These are phyloP conservation scores for Enteromius argenteus DNA, from an alignment of 2,797 vertebrate genomes.

Conservation along the genomic window DNA sequence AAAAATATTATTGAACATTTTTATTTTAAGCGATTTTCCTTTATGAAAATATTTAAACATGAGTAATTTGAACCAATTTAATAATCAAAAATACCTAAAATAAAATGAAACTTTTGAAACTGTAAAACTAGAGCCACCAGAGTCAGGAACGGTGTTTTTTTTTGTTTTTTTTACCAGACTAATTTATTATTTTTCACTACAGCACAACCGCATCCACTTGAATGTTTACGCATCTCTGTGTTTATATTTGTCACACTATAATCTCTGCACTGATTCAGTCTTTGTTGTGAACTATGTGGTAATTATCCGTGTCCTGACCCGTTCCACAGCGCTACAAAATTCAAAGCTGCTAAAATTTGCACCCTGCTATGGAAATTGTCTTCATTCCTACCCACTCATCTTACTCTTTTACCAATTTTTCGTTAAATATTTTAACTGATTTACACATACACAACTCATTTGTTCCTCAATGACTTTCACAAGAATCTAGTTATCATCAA, in stretches of 20 bases:
- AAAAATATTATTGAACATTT: background rate
- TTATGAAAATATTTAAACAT: background rate
- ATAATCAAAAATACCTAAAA: background rate
- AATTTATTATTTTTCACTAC: background rate
- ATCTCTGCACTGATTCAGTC: constrained; percentile 7
- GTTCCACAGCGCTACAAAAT: background rate
- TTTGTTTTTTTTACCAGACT: background rate
- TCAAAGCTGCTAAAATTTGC: background rate
- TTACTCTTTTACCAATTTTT: background rate
- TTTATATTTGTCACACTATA: constrained; percentile 14
- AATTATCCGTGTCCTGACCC: constrained; percentile 1
- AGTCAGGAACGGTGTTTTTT: background rate
- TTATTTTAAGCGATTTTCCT: background rate
- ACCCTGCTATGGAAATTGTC: background rate
- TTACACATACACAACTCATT: background rate
- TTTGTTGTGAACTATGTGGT: constrained; percentile 22
- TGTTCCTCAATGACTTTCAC: background rate
- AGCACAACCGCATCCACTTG: background rate
- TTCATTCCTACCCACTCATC: background rate
- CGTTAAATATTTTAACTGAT: background rate
- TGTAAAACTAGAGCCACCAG: background rate
- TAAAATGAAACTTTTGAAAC: background rate
- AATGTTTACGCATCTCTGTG: constrained; percentile 12
- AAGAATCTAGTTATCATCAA: background rate
- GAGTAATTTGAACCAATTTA: background rate